Evolutionary conservation across 2,113 vertebrate genomes (phyloP).

Genomic region (Spheniscus mendiculus): DNA sequence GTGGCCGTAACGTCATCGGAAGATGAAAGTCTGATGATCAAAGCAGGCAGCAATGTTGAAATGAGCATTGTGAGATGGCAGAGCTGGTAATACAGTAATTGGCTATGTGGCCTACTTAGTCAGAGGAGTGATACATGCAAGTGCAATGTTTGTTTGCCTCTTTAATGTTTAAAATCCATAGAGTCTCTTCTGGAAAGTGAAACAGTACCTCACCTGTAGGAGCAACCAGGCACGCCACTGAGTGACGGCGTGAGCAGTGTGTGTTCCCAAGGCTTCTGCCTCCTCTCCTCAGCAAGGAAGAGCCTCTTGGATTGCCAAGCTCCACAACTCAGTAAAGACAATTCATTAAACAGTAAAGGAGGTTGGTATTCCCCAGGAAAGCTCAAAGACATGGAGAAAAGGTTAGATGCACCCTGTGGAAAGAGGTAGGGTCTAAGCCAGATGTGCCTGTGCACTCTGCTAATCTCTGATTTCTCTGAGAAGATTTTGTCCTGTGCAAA

Average conservation of each 20-base stretch:
- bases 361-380: neutral
- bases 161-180: neutral
- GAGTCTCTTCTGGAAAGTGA: neutral
- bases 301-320: neutral
- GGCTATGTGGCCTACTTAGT: constrained; percentile 57
- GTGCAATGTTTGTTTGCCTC: constrained; percentile 8
- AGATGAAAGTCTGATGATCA: constrained; percentile 70
- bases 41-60: constrained; percentile 50
- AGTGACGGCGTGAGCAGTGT: accelerated
- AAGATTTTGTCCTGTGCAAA: neutral
- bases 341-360: neutral
- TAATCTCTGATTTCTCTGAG: neutral
- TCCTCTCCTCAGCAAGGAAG: neutral
- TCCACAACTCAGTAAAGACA: neutral
- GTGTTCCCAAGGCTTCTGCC: neutral
- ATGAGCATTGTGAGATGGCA: constrained; percentile 49
- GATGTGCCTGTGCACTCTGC: neutral
- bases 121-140: neutral
- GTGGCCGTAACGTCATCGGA: neutral
- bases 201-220: neutral
- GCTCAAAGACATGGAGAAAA: neutral
- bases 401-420: neutral
- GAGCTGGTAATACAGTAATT: constrained; percentile 54
- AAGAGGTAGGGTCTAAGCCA: neutral
- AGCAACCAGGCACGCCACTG: accelerated